phyloP scores from a whole-genome alignment of 2,113 vertebrate genomes.

The Pterocles burchelli region DNA sequence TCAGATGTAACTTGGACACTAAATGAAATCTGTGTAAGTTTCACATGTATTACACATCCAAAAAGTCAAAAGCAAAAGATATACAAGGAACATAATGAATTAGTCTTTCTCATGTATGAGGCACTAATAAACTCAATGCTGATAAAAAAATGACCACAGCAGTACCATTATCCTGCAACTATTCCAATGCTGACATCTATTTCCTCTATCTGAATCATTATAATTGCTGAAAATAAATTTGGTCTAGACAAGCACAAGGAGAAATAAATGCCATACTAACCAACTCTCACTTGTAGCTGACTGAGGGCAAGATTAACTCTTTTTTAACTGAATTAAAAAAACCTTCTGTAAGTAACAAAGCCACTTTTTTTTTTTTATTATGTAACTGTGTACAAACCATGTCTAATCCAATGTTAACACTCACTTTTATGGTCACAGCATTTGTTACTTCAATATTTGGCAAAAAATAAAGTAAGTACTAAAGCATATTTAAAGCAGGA shows the following conservation, averaged over 20 bases:
- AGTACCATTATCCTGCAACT: neutral
- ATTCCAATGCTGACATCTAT: neutral
- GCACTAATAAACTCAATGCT: neutral
- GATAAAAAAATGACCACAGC: neutral
- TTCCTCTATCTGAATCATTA: neutral
- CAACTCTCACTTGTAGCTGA: neutral
- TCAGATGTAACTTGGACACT: neutral
- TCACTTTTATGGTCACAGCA: neutral
- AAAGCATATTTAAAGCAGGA: neutral
- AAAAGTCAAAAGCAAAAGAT: neutral
- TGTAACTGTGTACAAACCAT: neutral
- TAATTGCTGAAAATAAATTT: neutral
- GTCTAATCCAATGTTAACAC: neutral
- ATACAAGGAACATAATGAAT: neutral
- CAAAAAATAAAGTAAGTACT: neutral
- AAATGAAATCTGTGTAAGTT: neutral
- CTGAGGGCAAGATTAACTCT: neutral
- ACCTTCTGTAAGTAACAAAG: neutral
- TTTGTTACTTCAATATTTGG: neutral
- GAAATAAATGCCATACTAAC: neutral
- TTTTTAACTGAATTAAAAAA: neutral
- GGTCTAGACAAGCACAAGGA: neutral
- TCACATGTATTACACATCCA: accelerated
- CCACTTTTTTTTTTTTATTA: neutral
- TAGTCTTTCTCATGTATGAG: neutral